Conservation (phyloP, 2,888 invertebrate genomes). For the Hedya salicella region DNA sequence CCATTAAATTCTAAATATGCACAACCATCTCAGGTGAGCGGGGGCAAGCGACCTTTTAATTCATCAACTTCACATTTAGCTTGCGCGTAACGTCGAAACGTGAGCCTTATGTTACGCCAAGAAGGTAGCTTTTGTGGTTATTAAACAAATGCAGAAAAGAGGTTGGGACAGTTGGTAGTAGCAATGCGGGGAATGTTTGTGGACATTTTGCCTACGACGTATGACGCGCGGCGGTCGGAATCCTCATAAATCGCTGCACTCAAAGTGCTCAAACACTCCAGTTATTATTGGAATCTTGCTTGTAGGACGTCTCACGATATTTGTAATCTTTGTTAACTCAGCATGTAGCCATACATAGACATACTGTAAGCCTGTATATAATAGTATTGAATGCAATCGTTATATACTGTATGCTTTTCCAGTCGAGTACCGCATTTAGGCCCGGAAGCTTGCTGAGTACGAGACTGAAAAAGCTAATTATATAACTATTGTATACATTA, state of each 20-base stretch:
- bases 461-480: no score
- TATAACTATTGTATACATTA: no score
- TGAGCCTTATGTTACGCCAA: not conserved
- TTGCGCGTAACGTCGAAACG: not conserved
- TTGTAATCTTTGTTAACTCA: slow-evolving; percentile 49
- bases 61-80: slow-evolving; percentile 12
- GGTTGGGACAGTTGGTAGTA: slow-evolving; percentile 2
- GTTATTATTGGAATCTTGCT: slow-evolving; percentile 68
- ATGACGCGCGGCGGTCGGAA: slow-evolving; percentile 48
- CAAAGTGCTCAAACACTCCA: slow-evolving; percentile 50
- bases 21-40: slow-evolving; percentile 27
- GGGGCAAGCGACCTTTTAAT: slow-evolving; percentile 25
- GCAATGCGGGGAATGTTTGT: slow-evolving; percentile 42
- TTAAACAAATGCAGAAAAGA: not conserved
- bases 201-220: slow-evolving; percentile 50
- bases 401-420: no score
- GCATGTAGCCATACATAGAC: no score
- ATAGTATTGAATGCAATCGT: no score
- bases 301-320: slow-evolving; percentile 59
- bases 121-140: not conserved
- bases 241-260: slow-evolving; percentile 55
- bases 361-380: no score
- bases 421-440: no score
- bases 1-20: slow-evolving; percentile 40
- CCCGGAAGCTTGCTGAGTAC: no score